A percentile compares a stretch with the other conserved stretches of the same genome.
phyloP scores from a whole-genome alignment of 2,113 vertebrate genomes.

The Himantopus leucocephalus region DNA sequence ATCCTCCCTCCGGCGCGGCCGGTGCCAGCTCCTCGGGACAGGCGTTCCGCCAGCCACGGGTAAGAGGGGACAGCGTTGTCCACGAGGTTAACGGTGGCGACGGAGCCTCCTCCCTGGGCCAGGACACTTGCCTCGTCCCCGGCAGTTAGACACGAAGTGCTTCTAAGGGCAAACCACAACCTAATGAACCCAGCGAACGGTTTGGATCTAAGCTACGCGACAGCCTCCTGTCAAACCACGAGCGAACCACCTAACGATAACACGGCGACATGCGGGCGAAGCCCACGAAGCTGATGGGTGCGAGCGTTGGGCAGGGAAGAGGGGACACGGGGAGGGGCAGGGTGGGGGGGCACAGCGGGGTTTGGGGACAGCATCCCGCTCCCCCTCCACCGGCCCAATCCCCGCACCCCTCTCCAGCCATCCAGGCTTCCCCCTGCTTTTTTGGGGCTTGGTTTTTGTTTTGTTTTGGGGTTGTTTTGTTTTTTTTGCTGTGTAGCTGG shows the following conservation, averaged over 20 bases:
- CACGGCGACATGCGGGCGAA: neutral
- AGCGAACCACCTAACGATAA: neutral
- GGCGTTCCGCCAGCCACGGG: neutral
- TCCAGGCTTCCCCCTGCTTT: neutral
- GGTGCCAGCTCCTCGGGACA: neutral
- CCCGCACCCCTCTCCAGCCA: neutral
- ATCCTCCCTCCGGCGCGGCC: neutral
- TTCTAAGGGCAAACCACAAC: neutral
- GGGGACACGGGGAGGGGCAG: neutral
- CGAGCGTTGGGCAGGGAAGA: rapidly evolving
- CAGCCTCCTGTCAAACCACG: neutral
- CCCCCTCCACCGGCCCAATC: neutral
- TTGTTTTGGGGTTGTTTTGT: neutral
- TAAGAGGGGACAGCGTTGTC: neutral
- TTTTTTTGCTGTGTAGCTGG: neutral
- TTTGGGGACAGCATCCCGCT: rapidly evolving
- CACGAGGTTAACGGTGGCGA: neutral
- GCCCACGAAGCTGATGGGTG: rapidly evolving
- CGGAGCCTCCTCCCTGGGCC: neutral
- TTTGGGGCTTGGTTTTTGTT: neutral
- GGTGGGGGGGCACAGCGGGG: too few species aligned
- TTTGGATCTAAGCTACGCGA: neutral
- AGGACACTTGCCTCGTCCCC: neutral
- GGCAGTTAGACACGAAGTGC: neutral
- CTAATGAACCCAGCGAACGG: rapidly evolving